These are phyloP conservation scores for Boloria selene DNA, from an alignment of 2,888 invertebrate genomes.

Conservation along the genomic window DNA sequence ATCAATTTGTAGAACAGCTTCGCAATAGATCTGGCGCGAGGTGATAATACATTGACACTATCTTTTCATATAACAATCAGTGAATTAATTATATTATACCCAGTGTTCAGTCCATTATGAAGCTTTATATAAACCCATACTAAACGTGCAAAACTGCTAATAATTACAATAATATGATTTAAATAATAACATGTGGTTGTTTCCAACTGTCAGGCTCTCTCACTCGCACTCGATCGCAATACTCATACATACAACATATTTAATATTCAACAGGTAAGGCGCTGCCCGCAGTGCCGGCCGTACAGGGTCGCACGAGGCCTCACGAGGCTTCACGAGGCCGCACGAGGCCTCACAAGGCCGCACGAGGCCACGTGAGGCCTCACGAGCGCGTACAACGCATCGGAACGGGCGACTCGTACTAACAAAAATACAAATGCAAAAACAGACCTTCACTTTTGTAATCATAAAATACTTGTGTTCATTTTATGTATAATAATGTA, in stretches of 20 bases:
- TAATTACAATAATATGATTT: neutral
- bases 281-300: too few relatives aligned
- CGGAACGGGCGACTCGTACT: neutral
- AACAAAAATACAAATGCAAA: constrained; percentile 45
- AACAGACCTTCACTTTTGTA: constrained; percentile 35
- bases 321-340: too few relatives aligned
- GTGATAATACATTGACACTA: too few relatives aligned
- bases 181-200: constrained; percentile 21
- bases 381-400: too few relatives aligned
- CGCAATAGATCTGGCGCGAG: too few relatives aligned
- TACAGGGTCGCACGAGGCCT: too few relatives aligned
- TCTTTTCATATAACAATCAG: constrained; percentile 7
- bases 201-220: constrained; percentile 1
- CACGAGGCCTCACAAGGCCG: too few relatives aligned
- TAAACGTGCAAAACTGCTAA: constrained; percentile 13
- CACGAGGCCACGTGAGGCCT: too few relatives aligned
- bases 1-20: constrained; percentile 70
- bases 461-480: constrained; percentile 7
- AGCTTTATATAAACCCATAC: constrained; percentile 14
- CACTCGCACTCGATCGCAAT: constrained; percentile 8
- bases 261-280: neutral
- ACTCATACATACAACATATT: constrained; percentile 20
- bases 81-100: constrained; percentile 13
- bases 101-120: constrained; percentile 26
- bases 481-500: constrained; percentile 17